A percentile compares a stretch with the other conserved stretches of the same genome.
phyloP scores from a whole-genome alignment of 1,140 invertebrate species.

The Nymphalis io region DNA sequence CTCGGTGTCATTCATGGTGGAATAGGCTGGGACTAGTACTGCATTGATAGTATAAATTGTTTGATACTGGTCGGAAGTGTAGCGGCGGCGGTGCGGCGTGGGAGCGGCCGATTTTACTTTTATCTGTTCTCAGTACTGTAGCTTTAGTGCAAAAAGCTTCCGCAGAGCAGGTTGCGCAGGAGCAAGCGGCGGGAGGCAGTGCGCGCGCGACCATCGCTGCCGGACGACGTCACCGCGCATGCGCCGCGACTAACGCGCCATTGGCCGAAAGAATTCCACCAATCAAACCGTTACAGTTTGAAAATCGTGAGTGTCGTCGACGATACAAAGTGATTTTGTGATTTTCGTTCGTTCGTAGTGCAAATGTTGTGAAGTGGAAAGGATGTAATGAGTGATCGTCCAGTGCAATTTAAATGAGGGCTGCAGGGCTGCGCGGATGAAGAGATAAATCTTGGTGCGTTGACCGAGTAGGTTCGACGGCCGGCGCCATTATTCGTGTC shows the following conservation, averaged over 20 bases:
- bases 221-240: conserved; percentile 43
- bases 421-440: conserved; percentile 33
- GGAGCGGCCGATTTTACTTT: conserved; percentile 35
- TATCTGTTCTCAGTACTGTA: conserved; percentile 22
- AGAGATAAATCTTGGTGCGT: conserved; percentile 51
- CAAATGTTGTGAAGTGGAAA: conserved; percentile 16
- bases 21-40: background rate
- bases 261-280: background rate
- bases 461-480: conserved; percentile 55
- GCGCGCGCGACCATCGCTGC: conserved; percentile 52
- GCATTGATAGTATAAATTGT: background rate
- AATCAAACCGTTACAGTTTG: conserved; percentile 21
- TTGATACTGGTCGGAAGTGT: conserved; percentile 19
- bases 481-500: conserved; percentile 34
- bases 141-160: conserved; percentile 31
- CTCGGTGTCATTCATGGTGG: too few species aligned
- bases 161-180: conserved; percentile 24
- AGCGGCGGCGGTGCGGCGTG: conserved; percentile 17
- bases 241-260: conserved; percentile 24
- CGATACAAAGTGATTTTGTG: conserved; percentile 18
- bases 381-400: background rate
- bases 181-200: conserved; percentile 38
- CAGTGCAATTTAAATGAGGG: conserved; percentile 25
- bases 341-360: conserved; percentile 32
- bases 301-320: conserved; percentile 21